Evolutionary conservation across 2,888 invertebrate genomes (phyloP).

Genomic region (Drosophila austrosaltans): DNA sequence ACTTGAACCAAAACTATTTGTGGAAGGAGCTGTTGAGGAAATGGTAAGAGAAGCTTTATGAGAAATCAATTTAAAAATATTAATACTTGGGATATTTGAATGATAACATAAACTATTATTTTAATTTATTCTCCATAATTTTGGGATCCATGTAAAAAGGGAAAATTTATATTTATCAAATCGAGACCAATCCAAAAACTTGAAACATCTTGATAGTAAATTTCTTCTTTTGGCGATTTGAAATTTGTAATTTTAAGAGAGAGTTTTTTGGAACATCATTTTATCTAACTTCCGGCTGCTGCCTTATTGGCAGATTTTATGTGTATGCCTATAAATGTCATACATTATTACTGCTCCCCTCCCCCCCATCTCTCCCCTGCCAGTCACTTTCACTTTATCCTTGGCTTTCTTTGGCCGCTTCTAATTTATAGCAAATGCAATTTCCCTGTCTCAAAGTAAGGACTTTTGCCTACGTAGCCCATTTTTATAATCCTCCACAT

Average conservation of each 20-base stretch:
- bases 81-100: too few species aligned
- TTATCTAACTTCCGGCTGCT: conserved; percentile 5
- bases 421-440: conserved; percentile 72
- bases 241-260: background rate
- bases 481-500: conserved; percentile 67
- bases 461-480: conserved; percentile 16
- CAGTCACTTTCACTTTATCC: background rate
- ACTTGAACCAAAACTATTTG: too few species aligned
- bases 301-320: conserved; percentile 23
- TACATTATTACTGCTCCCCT: conserved; percentile 55
- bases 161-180: too few species aligned
- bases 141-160: too few species aligned
- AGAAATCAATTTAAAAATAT: too few species aligned
- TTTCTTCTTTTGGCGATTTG: background rate
- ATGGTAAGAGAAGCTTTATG: too few species aligned
- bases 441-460: conserved; percentile 55
- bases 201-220: background rate
- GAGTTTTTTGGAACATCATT: conserved; percentile 20
- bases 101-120: too few species aligned
- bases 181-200: too few species aligned
- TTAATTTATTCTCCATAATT: too few species aligned
- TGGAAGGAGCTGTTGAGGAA: too few species aligned
- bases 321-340: conserved; percentile 69
- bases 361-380: background rate
- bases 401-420: conserved; percentile 1